phyloP scores from a whole-genome alignment of 2,113 vertebrate species.

The Leptobrachium leishanense region DNA sequence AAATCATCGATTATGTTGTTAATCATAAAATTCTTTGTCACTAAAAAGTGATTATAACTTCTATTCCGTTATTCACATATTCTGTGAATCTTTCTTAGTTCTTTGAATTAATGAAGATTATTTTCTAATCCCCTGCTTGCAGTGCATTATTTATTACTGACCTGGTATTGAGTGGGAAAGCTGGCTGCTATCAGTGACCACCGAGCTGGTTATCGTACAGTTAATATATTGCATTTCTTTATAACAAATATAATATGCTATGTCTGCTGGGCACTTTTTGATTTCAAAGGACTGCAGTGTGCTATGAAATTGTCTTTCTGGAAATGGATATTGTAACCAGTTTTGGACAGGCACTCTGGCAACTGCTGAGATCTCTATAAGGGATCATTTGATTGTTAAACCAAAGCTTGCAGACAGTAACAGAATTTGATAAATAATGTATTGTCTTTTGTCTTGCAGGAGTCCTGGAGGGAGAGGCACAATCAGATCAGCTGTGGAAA shows the following conservation, averaged over 20 bases:
- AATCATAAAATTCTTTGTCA: too few relatives aligned
- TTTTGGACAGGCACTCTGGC: neutral
- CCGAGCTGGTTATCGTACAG: neutral
- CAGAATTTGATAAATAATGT: conserved; percentile 75
- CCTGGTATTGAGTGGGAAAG: too few relatives aligned
- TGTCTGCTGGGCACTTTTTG: conserved; percentile 12
- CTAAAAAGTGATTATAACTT: too few relatives aligned
- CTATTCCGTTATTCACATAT: too few relatives aligned
- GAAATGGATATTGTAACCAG: conserved; percentile 15
- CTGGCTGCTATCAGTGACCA: neutral
- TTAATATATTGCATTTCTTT: conserved; percentile 16
- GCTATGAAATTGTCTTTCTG: neutral
- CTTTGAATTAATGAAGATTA: neutral
- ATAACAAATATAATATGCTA: conserved; percentile 7
- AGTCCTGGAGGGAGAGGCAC: conserved; percentile 81
- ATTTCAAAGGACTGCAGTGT: neutral
- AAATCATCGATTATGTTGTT: too few relatives aligned
- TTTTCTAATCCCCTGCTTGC: neutral
- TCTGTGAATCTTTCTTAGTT: too few relatives aligned
- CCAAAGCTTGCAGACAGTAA: conserved; percentile 61
- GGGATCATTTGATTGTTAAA: conserved; percentile 59
- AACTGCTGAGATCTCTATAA: conserved; percentile 38
- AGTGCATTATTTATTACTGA: neutral
- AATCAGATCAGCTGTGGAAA: conserved; percentile 81
- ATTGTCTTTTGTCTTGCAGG: conserved; percentile 79